Conservation (phyloP, 1,140 invertebrate species). For the Trichoplusia ni region DNA sequence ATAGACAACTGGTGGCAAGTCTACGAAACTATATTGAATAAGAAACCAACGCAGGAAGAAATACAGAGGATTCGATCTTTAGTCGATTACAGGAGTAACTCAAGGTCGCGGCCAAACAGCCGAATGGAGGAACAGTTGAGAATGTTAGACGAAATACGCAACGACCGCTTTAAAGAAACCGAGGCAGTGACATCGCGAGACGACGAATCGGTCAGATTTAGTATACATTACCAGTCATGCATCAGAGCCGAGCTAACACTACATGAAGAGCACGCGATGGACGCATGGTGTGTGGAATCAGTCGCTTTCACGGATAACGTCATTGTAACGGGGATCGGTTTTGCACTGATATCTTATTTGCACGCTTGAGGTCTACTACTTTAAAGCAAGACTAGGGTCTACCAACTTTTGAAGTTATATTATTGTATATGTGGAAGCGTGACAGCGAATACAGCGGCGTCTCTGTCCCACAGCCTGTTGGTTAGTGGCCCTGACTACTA, state of each 20-base stretch:
- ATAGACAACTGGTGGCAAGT: constrained; percentile 80
- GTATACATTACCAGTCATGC: too few relatives aligned
- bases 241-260: too few relatives aligned
- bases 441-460: too few relatives aligned
- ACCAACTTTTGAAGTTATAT: too few relatives aligned
- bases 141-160: constrained; percentile 66
- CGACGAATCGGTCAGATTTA: constrained; percentile 61
- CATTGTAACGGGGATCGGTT: constrained; percentile 1
- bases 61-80: constrained; percentile 51
- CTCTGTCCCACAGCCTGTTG: too few relatives aligned
- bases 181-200: constrained; percentile 57
- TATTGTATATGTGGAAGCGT: too few relatives aligned
- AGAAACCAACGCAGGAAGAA: constrained; percentile 53
- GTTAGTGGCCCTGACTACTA: too few relatives aligned
- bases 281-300: constrained; percentile 41
- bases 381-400: too few relatives aligned
- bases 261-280: background rate
- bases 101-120: constrained; percentile 56
- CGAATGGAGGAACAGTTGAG: constrained; percentile 69
- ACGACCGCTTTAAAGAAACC: constrained; percentile 61
- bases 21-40: constrained; percentile 73
- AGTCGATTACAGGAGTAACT: constrained; percentile 46
- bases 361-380: too few relatives aligned
- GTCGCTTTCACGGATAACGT: background rate
- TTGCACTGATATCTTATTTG: background rate